Evolutionary conservation across 92 coral and sea anemone species (phyloP).

Genomic region (Paramuricea clavata): DNA sequence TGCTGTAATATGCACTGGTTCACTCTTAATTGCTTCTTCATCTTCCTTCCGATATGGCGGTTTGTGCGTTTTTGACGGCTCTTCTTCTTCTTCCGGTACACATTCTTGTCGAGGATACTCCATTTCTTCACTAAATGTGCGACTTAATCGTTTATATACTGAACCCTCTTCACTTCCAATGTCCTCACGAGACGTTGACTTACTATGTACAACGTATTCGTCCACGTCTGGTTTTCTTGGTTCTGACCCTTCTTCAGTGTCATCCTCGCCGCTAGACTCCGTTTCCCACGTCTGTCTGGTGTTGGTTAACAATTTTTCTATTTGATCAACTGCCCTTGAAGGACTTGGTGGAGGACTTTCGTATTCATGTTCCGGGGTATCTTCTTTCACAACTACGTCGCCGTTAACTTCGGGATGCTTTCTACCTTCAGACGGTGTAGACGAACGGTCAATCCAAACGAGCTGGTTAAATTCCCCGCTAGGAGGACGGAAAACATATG

Average conservation of each 20-base stretch:
- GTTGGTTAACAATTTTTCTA: conserved; percentile 39
- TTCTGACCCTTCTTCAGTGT: not conserved
- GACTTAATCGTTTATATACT: conserved; percentile 35
- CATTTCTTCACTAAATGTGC: conserved; percentile 42
- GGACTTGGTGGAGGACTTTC: conserved; percentile 46
- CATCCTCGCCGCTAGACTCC: conserved; percentile 50
- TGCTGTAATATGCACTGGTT: not conserved
- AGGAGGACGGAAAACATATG: conserved; percentile 22
- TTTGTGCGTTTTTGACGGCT: not conserved
- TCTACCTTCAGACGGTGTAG: conserved; percentile 42
- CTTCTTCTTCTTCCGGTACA: conserved; percentile 31
- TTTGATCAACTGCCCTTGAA: conserved; percentile 36
- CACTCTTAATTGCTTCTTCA: not conserved
- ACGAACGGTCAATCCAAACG: conserved; percentile 97
- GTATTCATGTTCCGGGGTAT: conserved; percentile 15
- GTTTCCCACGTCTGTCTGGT: conserved; percentile 52
- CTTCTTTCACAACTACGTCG: not conserved
- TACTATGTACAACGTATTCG: conserved; percentile 35
- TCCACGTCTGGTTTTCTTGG: not conserved
- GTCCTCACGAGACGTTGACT: conserved; percentile 42
- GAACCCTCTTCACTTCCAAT: conserved; percentile 37
- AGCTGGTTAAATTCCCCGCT: conserved; percentile 86
- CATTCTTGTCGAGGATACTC: conserved; percentile 34
- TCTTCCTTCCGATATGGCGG: not conserved
- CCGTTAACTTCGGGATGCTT: not conserved